These are phyloP conservation scores for Cynaeus angustus DNA, from an alignment of 2,888 invertebrate species.

Conservation along the genomic window DNA sequence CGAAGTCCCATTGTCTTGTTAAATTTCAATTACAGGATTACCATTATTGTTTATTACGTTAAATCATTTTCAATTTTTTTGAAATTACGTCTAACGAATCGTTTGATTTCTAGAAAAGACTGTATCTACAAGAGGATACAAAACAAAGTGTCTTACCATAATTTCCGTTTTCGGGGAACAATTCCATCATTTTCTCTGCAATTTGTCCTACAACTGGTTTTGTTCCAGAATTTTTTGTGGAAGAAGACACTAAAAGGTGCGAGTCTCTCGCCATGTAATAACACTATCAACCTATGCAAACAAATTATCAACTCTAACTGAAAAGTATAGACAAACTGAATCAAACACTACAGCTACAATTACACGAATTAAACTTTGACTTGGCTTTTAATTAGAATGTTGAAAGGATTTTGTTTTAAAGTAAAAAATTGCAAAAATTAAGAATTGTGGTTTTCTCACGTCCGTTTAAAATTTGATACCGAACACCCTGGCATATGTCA, in stretches of 20 bases:
- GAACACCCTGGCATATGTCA: too few relatives aligned
- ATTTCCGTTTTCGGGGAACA: background rate
- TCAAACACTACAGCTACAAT: too few relatives aligned
- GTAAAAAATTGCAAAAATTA: too few relatives aligned
- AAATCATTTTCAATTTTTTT: background rate
- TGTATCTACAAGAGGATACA: background rate
- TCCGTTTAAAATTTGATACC: too few relatives aligned
- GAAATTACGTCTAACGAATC: background rate
- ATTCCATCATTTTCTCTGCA: background rate
- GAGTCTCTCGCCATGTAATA: background rate
- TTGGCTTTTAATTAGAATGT: too few relatives aligned
- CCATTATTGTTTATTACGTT: background rate
- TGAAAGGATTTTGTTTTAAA: too few relatives aligned
- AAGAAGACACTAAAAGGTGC: background rate
- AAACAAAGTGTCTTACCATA: background rate
- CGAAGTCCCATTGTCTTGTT: background rate
- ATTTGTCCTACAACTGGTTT: background rate
- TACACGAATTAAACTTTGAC: too few relatives aligned
- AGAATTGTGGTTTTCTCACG: too few relatives aligned
- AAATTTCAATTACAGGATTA: background rate
- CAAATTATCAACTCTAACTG: too few relatives aligned
- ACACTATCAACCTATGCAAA: too few relatives aligned
- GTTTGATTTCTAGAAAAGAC: background rate
- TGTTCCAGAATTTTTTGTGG: background rate
- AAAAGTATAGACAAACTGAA: too few relatives aligned